Percentiles rank a stretch among this genome's conserved stretches.
Conservation (phyloP, 2,797 vertebrate species). For the Sarcoramphus papa region DNA sequence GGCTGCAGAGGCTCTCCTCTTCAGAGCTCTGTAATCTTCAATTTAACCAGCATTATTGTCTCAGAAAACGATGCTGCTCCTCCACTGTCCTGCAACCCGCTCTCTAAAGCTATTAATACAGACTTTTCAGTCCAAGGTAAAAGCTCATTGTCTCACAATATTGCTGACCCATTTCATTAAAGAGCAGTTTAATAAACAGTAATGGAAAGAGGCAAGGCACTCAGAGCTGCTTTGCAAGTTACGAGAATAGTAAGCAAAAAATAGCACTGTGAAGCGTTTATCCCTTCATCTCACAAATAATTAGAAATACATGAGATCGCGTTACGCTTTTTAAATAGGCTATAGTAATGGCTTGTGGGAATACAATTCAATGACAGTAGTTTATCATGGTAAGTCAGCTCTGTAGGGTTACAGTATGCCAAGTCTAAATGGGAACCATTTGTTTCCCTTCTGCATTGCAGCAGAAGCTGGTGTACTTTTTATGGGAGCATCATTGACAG, state of each 20-base stretch:
- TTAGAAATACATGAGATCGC: neutral
- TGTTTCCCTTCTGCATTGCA: constrained; percentile 60
- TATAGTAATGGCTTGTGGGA: constrained; percentile 17
- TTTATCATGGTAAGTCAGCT: constrained; percentile 46
- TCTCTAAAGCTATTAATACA: neutral
- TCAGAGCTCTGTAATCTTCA: neutral
- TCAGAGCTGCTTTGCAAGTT: neutral
- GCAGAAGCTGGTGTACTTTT: neutral
- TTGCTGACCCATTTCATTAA: neutral
- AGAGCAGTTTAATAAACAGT: neutral
- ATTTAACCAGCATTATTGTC: neutral
- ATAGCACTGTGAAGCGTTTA: neutral
- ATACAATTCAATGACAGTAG: constrained; percentile 5
- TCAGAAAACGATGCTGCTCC: neutral
- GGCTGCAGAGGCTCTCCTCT: neutral
- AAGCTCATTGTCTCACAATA: neutral
- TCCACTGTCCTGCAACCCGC: neutral
- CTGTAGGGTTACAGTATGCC: neutral
- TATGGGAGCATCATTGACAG: neutral
- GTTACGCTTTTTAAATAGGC: constrained; percentile 31
- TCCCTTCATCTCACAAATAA: constrained; percentile 14
- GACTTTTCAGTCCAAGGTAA: neutral
- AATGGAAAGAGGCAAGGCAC: neutral
- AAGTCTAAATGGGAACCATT: constrained; percentile 54
- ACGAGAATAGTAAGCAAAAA: neutral